Conservation (phyloP, 2,797 vertebrate genomes). For the Falco concolor region DNA sequence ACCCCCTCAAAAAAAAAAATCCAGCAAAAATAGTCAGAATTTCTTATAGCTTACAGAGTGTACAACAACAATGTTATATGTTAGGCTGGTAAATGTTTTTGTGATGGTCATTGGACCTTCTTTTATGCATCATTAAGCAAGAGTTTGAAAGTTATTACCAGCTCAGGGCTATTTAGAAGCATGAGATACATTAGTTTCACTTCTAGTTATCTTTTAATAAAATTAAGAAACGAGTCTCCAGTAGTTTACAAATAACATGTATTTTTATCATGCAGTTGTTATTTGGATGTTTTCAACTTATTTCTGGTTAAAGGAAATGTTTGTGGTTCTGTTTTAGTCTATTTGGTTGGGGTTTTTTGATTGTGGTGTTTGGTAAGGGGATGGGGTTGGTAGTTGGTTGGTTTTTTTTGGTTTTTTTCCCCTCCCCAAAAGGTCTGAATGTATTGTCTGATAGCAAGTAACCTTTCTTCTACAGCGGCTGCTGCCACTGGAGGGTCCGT, state of each 20-base stretch:
- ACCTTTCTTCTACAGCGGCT: slow-evolving; percentile 58
- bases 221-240: background rate
- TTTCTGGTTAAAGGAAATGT: background rate
- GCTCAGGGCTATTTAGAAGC: background rate
- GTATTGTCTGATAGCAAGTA: background rate
- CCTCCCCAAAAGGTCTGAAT: background rate
- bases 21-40: rapidly evolving
- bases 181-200: background rate
- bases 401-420: background rate
- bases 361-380: background rate
- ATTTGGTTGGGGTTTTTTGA: background rate
- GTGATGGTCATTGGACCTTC: background rate
- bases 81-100: background rate
- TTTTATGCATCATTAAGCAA: background rate
- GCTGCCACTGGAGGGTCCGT: slow-evolving; percentile 82
- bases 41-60: background rate
- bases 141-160: background rate
- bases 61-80: background rate
- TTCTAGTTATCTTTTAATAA: background rate
- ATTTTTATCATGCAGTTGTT: background rate
- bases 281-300: background rate
- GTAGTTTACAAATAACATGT: background rate
- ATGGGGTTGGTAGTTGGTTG: background rate
- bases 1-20: background rate
- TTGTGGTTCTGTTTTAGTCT: background rate